Conservation (phyloP, 35 echinoderm and acorn worm genomes). For the Heliocidaris erythrogramma region DNA sequence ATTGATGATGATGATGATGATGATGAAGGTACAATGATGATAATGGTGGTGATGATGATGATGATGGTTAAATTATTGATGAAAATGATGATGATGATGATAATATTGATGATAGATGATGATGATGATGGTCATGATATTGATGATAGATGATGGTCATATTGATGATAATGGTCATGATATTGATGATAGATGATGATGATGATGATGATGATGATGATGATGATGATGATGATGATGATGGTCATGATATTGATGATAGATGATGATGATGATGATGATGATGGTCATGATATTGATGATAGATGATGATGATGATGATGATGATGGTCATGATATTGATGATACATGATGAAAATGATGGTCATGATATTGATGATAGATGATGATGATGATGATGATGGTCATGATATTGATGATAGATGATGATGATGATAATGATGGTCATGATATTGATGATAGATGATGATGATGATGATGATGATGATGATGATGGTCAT, state of each 20-base stretch:
- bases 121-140: not conserved
- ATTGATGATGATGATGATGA: too few relatives aligned
- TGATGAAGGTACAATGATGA: not conserved
- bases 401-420: too few relatives aligned
- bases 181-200: not conserved
- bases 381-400: too few relatives aligned
- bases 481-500: not conserved
- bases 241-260: not conserved
- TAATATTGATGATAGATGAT: not conserved
- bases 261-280: not conserved
- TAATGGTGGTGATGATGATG: not conserved
- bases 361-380: too few relatives aligned
- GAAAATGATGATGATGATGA: not conserved
- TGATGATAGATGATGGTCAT: not conserved
- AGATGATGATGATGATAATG: too few relatives aligned
- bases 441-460: too few relatives aligned
- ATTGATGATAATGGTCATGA: not conserved
- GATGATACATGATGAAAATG: too few relatives aligned
- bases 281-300: not conserved
- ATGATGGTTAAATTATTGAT: not conserved
- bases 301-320: not conserved
- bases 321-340: not conserved
- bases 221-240: not conserved
- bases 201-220: not conserved
- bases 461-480: not conserved